Percentiles rank a stretch among this genome's conserved stretches.
Evolutionary conservation across 1,140 invertebrate species (phyloP).

Genomic region (Oryctes rhinoceros): DNA sequence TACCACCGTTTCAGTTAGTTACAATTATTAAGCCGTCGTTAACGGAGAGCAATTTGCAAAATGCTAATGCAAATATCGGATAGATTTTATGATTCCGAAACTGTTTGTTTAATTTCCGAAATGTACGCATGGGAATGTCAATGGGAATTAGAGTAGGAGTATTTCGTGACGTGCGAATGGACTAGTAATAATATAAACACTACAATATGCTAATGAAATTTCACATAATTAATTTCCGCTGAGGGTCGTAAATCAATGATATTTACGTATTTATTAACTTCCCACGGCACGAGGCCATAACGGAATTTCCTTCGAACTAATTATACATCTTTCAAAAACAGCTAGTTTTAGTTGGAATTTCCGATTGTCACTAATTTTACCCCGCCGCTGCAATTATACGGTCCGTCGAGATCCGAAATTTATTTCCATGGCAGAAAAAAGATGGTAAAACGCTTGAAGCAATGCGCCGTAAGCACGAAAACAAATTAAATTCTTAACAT

Average conservation of each 20-base stretch:
- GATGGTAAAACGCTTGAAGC: too few species aligned
- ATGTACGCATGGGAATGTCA: too few species aligned
- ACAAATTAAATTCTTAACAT: background rate
- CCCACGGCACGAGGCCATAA: background rate
- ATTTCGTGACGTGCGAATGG: background rate
- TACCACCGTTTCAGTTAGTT: too few species aligned
- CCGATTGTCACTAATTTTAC: background rate
- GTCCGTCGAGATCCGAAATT: background rate
- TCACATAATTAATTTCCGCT: background rate
- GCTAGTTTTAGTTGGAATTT: background rate
- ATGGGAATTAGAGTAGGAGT: too few species aligned
- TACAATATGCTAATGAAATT: background rate
- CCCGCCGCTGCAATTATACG: background rate
- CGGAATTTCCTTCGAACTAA: background rate
- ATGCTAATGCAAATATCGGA: too few species aligned
- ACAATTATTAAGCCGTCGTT: too few species aligned
- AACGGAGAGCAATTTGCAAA: too few species aligned
- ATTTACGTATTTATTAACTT: constrained; percentile 7
- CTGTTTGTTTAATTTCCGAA: too few species aligned
- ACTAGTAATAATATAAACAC: background rate
- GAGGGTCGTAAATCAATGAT: constrained; percentile 3
- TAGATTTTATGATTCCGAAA: too few species aligned
- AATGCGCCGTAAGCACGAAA: background rate
- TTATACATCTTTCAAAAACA: background rate
- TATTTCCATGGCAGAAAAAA: too few species aligned